Evolutionary conservation across 2,888 invertebrate species (phyloP).

Genomic region (Cephus pygmeus): DNA sequence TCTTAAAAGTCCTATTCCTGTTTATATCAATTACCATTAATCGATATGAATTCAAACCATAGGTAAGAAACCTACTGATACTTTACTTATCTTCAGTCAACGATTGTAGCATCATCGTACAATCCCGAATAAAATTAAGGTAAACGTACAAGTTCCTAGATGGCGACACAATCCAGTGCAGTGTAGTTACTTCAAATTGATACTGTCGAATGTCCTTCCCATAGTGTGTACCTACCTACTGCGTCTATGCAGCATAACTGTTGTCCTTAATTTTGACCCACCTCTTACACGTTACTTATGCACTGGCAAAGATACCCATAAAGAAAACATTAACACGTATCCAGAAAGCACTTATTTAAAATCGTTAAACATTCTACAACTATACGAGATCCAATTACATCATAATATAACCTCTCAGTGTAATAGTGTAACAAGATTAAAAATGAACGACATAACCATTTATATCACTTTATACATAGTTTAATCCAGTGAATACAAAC

Average conservation of each 20-base stretch:
- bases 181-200: not conserved
- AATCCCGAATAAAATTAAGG: not conserved
- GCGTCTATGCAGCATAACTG: not conserved
- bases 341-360: not conserved
- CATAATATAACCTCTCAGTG: not conserved
- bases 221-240: not conserved
- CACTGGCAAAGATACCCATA: not conserved
- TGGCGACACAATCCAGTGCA: not conserved
- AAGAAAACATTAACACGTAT: not conserved
- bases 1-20: not conserved
- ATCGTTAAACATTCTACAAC: not conserved
- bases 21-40: not conserved
- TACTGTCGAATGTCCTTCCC: not conserved
- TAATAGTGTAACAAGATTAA: not conserved
- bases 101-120: not conserved
- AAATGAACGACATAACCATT: not conserved
- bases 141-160: not conserved
- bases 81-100: not conserved
- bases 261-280: not conserved
- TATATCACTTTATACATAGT: not conserved
- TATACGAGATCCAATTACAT: not conserved
- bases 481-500: not conserved
- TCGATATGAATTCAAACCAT: not conserved
- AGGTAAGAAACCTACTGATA: not conserved
- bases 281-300: not conserved